These are phyloP conservation scores for Monarcha castaneiventris DNA, from an alignment of 2,113 vertebrate species.

Conservation along the genomic window DNA sequence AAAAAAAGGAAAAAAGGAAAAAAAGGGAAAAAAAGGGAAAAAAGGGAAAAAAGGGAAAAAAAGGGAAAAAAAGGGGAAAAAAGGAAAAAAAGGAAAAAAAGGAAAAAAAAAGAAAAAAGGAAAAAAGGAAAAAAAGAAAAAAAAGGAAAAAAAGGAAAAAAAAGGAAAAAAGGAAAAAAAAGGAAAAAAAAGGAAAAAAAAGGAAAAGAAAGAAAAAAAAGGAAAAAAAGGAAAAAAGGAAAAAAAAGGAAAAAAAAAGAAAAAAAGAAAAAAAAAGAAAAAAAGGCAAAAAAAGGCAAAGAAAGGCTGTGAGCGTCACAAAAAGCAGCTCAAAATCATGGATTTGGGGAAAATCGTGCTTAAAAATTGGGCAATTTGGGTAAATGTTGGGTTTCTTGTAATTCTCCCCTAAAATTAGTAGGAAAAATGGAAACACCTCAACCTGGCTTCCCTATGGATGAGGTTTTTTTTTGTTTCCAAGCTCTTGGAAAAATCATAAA, in stretches of 20 bases:
- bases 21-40: neutral
- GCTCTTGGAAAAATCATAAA: neutral
- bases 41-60: neutral
- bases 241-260: neutral
- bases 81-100: neutral
- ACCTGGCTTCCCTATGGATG: fast-evolving
- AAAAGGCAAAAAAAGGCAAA: too few species aligned
- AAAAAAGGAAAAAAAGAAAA: neutral
- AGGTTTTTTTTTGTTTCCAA: neutral
- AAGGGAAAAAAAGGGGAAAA: too few species aligned
- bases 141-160: neutral
- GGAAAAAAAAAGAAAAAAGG: too few species aligned
- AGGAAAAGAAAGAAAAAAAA: too few species aligned
- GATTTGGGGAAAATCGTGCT: neutral
- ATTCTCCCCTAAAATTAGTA: neutral
- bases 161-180: too few species aligned
- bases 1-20: too few species aligned
- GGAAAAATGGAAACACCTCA: neutral
- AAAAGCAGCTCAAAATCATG: neutral
- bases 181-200: neutral
- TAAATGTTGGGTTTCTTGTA: fast-evolving
- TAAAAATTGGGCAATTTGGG: fast-evolving
- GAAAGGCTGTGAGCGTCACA: neutral
- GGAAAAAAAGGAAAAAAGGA: too few species aligned
- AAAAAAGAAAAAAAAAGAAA: neutral